These are phyloP conservation scores for Andrena dorsata DNA, from an alignment of 2,888 invertebrate species.

Conservation along the genomic window DNA sequence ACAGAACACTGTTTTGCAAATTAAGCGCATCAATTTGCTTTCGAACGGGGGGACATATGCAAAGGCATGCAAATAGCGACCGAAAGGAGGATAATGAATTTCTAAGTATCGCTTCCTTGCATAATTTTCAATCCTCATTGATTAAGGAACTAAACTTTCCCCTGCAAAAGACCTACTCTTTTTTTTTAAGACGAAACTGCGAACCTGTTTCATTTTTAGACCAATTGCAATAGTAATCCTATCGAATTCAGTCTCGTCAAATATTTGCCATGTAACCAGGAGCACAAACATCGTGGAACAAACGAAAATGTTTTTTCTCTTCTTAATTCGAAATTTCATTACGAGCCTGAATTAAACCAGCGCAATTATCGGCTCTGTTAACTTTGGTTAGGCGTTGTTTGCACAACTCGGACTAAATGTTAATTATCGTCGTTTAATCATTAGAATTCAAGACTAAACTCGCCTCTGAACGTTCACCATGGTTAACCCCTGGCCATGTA, in stretches of 20 bases:
- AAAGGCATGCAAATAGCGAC: conserved; percentile 32
- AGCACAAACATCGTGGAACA: background rate
- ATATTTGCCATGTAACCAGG: background rate
- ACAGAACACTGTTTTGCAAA: background rate
- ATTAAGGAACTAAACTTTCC: background rate
- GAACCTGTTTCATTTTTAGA: background rate
- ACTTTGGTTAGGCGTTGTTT: conserved; percentile 17
- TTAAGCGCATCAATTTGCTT: conserved; percentile 28
- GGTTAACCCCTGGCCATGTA: background rate
- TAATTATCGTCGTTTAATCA: conserved; percentile 15
- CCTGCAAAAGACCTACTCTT: background rate
- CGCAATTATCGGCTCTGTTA: background rate
- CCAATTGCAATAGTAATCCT: background rate
- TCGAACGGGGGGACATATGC: background rate
- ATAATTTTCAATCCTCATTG: background rate
- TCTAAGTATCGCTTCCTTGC: background rate
- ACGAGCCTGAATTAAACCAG: background rate
- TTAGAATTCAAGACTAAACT: conserved; percentile 13
- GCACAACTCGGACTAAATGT: background rate
- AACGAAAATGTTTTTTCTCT: background rate
- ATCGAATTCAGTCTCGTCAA: background rate
- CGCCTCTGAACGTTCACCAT: no score
- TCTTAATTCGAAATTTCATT: background rate
- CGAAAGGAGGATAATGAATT: conserved; percentile 14
- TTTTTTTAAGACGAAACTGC: background rate